Conservation (phyloP, 2,888 invertebrate species). For the Ethmia dodecea region DNA sequence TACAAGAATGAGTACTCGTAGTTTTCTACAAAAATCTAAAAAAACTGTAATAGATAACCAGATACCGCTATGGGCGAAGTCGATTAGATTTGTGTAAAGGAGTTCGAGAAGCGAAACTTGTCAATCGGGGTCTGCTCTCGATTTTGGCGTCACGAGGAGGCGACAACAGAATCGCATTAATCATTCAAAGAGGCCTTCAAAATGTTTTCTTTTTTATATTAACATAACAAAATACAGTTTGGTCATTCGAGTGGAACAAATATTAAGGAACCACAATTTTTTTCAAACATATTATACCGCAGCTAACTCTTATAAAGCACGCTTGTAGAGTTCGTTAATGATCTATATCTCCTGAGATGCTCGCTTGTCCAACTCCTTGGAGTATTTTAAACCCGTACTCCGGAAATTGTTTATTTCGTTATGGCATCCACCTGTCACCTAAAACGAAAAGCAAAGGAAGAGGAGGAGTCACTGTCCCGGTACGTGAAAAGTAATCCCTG, state of each 20-base stretch:
- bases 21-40: slow-evolving; percentile 6
- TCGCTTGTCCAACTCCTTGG: no score
- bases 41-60: slow-evolving; percentile 6
- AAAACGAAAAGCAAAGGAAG: slow-evolving; percentile 31
- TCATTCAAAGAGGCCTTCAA: no score
- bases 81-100: slow-evolving; percentile 27
- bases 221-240: no score
- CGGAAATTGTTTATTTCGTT: slow-evolving; percentile 47
- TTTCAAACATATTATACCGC: no score
- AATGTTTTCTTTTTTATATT: no score
- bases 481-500: not conserved
- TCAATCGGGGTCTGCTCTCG: slow-evolving; percentile 32
- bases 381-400: slow-evolving; percentile 39
- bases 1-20: no score
- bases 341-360: no score
- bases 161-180: slow-evolving; percentile 24
- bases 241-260: no score
- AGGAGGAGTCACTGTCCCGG: not conserved
- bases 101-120: slow-evolving; percentile 36
- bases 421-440: slow-evolving; percentile 40
- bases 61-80: slow-evolving; percentile 18
- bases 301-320: no score
- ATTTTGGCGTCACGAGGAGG: slow-evolving; percentile 35
- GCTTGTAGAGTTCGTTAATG: no score
- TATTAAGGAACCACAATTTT: no score